Conservation (phyloP, 2,797 vertebrate species). For the Strix occidentalis region DNA sequence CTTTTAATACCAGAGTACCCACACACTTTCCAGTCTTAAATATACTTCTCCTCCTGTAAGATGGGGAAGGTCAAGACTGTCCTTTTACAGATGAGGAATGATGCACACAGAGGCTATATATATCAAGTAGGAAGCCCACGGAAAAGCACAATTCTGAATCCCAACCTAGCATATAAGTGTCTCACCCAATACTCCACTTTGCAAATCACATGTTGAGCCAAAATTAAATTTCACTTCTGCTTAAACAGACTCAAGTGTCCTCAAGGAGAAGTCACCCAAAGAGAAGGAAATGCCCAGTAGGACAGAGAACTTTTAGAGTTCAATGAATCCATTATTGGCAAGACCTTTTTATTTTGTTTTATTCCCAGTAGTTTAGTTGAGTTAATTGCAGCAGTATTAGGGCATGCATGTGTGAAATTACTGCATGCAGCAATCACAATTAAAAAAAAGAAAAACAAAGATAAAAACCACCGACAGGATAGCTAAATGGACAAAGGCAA, state of each 20-base stretch:
- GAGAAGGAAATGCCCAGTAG: background rate
- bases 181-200: background rate
- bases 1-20: background rate
- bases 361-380: background rate
- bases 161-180: background rate
- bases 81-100: background rate
- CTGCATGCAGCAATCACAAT: background rate
- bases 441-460: background rate
- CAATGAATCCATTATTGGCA: background rate
- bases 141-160: background rate
- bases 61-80: background rate
- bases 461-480: background rate
- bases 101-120: background rate
- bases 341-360: constrained; percentile 8
- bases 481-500: background rate
- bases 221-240: background rate
- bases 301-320: constrained; percentile 27
- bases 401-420: constrained; percentile 27
- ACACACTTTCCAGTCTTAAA: background rate
- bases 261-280: background rate
- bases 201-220: background rate
- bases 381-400: constrained; percentile 34
- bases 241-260: background rate
- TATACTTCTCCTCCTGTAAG: background rate
- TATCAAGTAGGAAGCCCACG: background rate